Conservation (phyloP, 2,888 invertebrate genomes). For the Epirrhoe alternata region DNA sequence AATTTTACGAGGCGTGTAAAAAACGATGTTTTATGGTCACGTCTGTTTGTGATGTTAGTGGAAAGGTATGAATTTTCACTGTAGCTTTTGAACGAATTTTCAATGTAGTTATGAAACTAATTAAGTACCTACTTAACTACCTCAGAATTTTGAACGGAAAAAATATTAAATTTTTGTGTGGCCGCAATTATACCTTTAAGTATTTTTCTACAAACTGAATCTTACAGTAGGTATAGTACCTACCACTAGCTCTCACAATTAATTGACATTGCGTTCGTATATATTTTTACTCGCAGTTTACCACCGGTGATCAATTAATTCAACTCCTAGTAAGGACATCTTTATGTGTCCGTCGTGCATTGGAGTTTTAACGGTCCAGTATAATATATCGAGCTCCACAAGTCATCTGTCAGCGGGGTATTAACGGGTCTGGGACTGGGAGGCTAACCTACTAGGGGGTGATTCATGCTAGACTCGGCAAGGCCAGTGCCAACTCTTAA, state of each 20-base stretch:
- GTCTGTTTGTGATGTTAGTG: background rate
- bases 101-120: too few relatives aligned
- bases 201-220: too few relatives aligned
- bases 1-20: conserved; percentile 6
- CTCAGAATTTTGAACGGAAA: too few relatives aligned
- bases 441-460: conserved; percentile 24
- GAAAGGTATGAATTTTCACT: background rate
- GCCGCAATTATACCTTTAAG: too few relatives aligned
- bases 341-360: conserved; percentile 57
- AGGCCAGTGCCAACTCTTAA: background rate
- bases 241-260: background rate
- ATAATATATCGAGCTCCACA: conserved; percentile 51
- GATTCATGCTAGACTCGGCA: background rate
- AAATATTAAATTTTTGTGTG: too few relatives aligned
- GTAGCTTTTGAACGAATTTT: background rate
- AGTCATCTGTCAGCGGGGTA: conserved; percentile 51
- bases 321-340: conserved; percentile 64
- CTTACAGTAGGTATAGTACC: too few relatives aligned
- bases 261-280: background rate
- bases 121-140: background rate
- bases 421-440: conserved; percentile 45
- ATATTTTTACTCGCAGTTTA: background rate
- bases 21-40: background rate
- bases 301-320: conserved; percentile 64
- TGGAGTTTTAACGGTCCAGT: conserved; percentile 61